Conservation (phyloP, 2,797 vertebrate genomes). For the Rallus crepitans region DNA sequence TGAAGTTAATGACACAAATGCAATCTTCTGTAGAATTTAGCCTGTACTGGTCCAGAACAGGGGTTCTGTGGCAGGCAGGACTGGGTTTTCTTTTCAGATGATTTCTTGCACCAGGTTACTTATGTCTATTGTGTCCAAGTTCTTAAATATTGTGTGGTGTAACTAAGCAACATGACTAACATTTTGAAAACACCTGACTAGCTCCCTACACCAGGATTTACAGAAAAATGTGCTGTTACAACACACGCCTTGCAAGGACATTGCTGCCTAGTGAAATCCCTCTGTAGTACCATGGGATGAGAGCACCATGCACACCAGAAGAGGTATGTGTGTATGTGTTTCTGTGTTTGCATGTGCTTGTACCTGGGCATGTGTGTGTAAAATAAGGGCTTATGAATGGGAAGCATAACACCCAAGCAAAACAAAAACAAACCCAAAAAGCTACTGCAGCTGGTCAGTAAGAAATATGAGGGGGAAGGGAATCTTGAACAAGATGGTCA, state of each 20-base stretch:
- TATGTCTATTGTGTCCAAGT: neutral
- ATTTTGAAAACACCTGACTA: neutral
- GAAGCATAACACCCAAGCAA: neutral
- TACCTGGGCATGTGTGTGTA: neutral
- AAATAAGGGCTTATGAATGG: neutral
- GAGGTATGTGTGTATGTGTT: neutral
- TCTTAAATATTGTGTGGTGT: conserved; percentile 1
- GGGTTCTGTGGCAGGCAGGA: neutral
- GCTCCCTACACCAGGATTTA: neutral
- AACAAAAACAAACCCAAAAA: neutral
- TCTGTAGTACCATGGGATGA: neutral
- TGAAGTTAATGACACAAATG: neutral
- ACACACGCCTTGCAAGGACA: neutral
- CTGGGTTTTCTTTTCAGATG: neutral
- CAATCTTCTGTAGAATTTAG: neutral
- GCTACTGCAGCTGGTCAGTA: neutral
- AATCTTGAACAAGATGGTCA: neutral
- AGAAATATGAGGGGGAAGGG: neutral
- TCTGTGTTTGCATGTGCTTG: neutral
- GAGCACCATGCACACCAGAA: neutral
- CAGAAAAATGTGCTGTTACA: neutral
- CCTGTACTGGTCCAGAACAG: neutral
- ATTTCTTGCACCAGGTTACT: neutral
- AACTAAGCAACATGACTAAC: neutral
- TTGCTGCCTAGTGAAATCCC: neutral